Evolutionary conservation across 2,113 vertebrate species (phyloP).

Genomic region (Cololabis saira): DNA sequence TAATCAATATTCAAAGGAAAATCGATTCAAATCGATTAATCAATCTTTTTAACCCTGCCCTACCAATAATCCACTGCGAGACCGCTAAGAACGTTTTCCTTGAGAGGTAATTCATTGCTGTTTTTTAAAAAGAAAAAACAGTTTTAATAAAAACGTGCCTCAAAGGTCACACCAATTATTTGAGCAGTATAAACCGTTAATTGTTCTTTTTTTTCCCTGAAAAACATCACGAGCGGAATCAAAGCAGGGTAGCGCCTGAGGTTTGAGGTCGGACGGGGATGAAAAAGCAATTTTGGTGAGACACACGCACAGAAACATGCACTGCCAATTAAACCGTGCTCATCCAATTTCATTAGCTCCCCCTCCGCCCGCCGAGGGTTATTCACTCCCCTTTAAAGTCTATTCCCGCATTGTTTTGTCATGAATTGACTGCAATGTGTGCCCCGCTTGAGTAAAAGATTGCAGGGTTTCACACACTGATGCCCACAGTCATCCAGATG

Average conservation of each 20-base stretch:
- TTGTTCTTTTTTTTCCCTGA: neutral
- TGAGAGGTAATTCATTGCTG: constrained; percentile 19
- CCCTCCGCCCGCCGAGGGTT: constrained; percentile 11
- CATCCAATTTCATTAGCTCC: constrained; percentile 32
- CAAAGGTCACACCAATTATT: constrained; percentile 40
- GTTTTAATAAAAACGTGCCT: constrained; percentile 32
- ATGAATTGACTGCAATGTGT: constrained; percentile 29
- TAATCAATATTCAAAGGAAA: no score
- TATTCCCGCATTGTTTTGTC: constrained; percentile 24
- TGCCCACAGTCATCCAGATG: constrained; percentile 39
- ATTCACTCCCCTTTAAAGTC: neutral
- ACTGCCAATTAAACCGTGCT: constrained; percentile 18
- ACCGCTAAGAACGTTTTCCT: neutral
- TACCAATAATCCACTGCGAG: no score
- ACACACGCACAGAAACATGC: constrained; percentile 11
- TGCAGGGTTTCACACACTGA: constrained; percentile 31
- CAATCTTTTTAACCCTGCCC: no score
- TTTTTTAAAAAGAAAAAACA: constrained; percentile 33
- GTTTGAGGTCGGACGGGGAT: constrained; percentile 37
- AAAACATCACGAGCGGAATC: neutral
- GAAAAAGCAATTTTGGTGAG: constrained; percentile 33
- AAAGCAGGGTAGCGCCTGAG: constrained; percentile 17
- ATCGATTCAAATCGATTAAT: no score
- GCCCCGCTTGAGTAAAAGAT: constrained; percentile 27
- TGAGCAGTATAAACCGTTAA: constrained; percentile 27